Base-by-base conservation (phyloP, 2,888 invertebrate genomes). In the Gortyna flavago region DNA sequence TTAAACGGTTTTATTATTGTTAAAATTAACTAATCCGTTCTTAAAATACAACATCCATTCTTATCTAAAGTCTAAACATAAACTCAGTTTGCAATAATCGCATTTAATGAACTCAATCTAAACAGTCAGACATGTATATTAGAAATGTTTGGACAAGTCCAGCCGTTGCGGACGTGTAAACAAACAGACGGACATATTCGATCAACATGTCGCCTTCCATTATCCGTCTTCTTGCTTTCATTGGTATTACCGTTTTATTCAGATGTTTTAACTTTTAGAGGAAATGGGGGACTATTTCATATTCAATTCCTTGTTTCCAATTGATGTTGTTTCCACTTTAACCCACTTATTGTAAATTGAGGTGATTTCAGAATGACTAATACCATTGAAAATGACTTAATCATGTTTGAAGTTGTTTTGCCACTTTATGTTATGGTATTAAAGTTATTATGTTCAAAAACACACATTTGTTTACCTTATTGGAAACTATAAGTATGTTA, bases 111-210 rank as follows among this genome's bases (percentile, higher is more conserved):
- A 77, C 79, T 74, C 59, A 62, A 57, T 80, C 82, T 88, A 81
- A 83, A 86, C 78, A 81, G 67, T 8, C n/a, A 13, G 75, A 82
- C 75, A 81, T 87, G 87, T 85, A 84, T 79, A 80, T 75, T 79
- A 78, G 79, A 80, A 85, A 85, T 81, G 84, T 89, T 89, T 83
- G 72, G 81, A 82, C 88, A 83, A 69, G 68, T 72, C 57, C 67
- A 66, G 70, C 66, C 74, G 64, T 75, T 73, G 59, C 77, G 64
- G 74, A 75, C 79, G 62, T 71, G 75, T 88, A 81, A 88, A 87
- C 76, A 87, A 87, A 87, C 89, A 81, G 0, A 66, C 70, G 57
- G 79, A 80, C 80, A 76, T 75, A 67, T 76, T 79, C 78, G 62
- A 80, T 83, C 80, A 88, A 85, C 83, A 84, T 83, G 81, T 83